phyloP scores from a whole-genome alignment of 2,113 vertebrate species.

The Willisornis vidua region DNA sequence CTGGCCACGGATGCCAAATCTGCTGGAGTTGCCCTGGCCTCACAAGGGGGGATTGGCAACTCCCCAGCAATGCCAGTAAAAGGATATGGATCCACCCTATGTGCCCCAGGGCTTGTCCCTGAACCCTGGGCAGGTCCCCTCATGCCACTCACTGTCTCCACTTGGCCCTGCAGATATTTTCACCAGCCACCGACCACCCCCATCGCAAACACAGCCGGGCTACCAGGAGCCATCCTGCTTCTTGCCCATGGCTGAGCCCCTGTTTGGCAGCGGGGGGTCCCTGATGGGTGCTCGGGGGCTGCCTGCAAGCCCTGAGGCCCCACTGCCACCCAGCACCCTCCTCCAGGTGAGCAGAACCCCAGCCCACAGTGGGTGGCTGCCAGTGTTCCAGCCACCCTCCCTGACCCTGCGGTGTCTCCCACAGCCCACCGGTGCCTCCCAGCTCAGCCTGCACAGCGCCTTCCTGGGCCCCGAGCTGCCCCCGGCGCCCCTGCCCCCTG shows the following conservation, averaged over 20 bases:
- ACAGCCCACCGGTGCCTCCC: constrained; percentile 55
- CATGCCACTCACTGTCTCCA: background rate
- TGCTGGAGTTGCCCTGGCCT: background rate
- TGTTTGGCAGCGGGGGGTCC: background rate
- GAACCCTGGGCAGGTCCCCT: background rate
- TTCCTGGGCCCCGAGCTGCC: constrained; percentile 60
- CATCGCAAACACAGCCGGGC: background rate
- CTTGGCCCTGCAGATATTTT: constrained; percentile 73
- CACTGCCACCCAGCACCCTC: background rate
- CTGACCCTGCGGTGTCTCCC: background rate
- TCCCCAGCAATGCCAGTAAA: background rate
- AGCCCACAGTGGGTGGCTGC: rapidly evolving
- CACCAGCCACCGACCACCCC: constrained; percentile 30
- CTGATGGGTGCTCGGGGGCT: background rate
- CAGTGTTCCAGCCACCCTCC: background rate
- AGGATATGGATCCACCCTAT: rapidly evolving
- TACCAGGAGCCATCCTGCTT: constrained; percentile 68
- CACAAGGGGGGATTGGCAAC: background rate
- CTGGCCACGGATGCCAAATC: background rate
- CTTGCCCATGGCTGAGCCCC: constrained; percentile 36
- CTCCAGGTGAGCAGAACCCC: constrained; percentile 65
- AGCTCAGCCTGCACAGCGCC: constrained; percentile 21
- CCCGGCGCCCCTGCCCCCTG: constrained; percentile 24
- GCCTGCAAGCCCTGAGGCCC: background rate
- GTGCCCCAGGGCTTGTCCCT: background rate